A percentile compares a stretch with the other conserved stretches of the same genome.
Conservation (phyloP, 92 coral and sea anemone genomes). For the Porites lobata region DNA sequence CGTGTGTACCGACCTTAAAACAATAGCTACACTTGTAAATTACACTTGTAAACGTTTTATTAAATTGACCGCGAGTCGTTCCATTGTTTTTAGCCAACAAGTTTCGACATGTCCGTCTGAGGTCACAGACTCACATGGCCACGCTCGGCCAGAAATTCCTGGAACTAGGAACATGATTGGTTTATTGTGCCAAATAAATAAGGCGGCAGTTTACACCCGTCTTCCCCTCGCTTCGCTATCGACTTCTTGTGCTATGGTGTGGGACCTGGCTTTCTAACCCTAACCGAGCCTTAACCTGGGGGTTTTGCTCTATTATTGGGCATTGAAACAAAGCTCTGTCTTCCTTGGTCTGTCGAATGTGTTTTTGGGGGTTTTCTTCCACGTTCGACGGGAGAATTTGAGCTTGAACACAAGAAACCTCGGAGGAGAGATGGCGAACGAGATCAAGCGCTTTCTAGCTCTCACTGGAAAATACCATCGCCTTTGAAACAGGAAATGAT, state of each 20-base stretch:
- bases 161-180: constrained; percentile 46
- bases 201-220: constrained; percentile 6
- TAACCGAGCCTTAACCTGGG: not conserved
- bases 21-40: no score
- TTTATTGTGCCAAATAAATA: constrained; percentile 6
- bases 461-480: constrained; percentile 32
- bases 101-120: no score
- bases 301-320: constrained; percentile 31
- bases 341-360: constrained; percentile 29
- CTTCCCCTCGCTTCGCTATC: constrained; percentile 13
- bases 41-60: no score
- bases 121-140: not conserved
- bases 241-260: constrained; percentile 11
- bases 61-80: no score
- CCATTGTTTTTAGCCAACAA: no score
- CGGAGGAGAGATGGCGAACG: constrained; percentile 25
- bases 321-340: not conserved
- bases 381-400: constrained; percentile 27
- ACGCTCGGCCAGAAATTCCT: not conserved
- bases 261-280: constrained; percentile 45
- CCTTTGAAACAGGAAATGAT: constrained; percentile 29
- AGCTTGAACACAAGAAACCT: constrained; percentile 31
- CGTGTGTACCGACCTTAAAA: no score
- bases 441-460: not conserved
- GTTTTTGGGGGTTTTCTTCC: constrained; percentile 53